Evolutionary conservation across 2,113 vertebrate genomes (phyloP), one percentile per base, ranked within the genome.

Genomic region (Thryonomys swinderianus): DNA sequence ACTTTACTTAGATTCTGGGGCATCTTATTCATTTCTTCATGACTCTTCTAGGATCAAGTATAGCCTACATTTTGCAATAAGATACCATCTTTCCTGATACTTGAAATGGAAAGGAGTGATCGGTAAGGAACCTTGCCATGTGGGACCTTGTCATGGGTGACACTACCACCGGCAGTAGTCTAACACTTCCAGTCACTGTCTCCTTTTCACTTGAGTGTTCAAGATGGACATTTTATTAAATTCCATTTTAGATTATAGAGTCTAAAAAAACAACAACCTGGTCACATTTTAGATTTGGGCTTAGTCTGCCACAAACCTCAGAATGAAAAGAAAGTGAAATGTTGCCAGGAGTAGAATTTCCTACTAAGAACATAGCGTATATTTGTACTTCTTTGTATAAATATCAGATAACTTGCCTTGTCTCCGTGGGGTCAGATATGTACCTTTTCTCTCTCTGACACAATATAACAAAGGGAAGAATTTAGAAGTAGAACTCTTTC

Each of bases 251-350:
- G 37, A 90, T 74, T 64, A 82, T 64, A 16, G 51, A 51, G 27
- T 71, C 45, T 88, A 95, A 88, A 51, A 51, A 51, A 51, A 53
- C 13, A 59, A 34, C 53, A 34, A 94, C 53, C 73, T 16, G 16
- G 42, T 74, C 74, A 40, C n/a, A 89, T 69, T 85, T 90, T 84
- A 91, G 79, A 69, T 67, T 64, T 64, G 83, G 30, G 2, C 74
- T 94, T 94, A 81, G 62, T 95, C 84, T 67, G 94, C 25, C 45
- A 34, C 37, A 93, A 91, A 62, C 67, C 27, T 91, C 69, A 40
- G 57, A 66, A 95, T 80, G 92, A 80, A 93, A 93, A 90, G 71
- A 62, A 95, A 84, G 93, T 20, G 32, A 84, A 96, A 74, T 81
- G 14, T 73, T 64, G 40, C 37, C 42, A 67, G 42, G 37, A 42